Evolutionary conservation across 2,888 invertebrate genomes (phyloP), one percentile per base, ranked within the genome.

Genomic region (Andrena hattorfiana): DNA sequence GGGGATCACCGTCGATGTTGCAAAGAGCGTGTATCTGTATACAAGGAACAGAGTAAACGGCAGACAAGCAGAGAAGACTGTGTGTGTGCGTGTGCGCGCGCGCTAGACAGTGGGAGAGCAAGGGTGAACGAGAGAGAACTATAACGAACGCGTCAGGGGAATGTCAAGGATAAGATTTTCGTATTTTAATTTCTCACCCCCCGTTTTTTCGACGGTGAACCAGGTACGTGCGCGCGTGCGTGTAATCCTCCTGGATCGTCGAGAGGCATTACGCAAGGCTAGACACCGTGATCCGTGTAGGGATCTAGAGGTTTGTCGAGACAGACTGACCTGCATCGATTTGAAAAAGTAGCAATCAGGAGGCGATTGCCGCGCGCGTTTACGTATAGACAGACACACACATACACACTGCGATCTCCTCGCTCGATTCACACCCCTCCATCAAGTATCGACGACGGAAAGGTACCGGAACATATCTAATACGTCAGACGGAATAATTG

Each of bases 191-290:
- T 20, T 51, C 26, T n/a, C 10, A 30, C 16, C 35, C 56, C 28
- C 49, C 23, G n/a, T n/a, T 64, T 42, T 54, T 28, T 72, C 85
- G 10, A 73, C 67, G 62, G 49, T 51, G 71, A 73, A 66, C 69
- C 42, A 67, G 78, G 67, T 79, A 80, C 77, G 77, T 84, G 83
- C 87, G 78, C 79, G 83, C 87, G 87, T 81, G 86, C 77, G 79
- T 85, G 82, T 81, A 74, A 75, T 62, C 78, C 75, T 85, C 72
- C 72, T 75, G 75, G 80, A 85, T 76, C 70, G 71, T 68, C 75
- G 69, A 66, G 76, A 60, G 72, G 75, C 72, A 74, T 71, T 62
- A 56, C 54, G 28, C 6, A 13, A 54, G 67, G 67, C 63, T 26
- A 56, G 63, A 62, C 63, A 26, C 49, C 49, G n/a, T 20, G 64